A percentile compares a stretch with the other conserved stretches of the same genome.
These are phyloP conservation scores for Popillia japonica DNA, from an alignment of 1,140 invertebrate species.

Conservation along the genomic window DNA sequence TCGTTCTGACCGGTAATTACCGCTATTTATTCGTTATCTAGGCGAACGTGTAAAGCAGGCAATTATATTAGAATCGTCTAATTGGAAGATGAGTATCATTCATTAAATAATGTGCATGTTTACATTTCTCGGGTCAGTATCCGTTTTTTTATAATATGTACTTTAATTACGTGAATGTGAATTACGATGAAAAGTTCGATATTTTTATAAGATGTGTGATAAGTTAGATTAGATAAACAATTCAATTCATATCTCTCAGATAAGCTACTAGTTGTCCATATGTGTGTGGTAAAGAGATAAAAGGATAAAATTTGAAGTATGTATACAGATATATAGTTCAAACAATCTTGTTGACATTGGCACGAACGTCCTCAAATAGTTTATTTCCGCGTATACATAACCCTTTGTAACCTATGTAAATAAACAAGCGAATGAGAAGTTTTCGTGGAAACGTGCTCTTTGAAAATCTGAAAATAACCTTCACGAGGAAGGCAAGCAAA, in stretches of 20 bases:
- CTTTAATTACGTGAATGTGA: no score
- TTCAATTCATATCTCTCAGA: no score
- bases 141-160: no score
- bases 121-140: no score
- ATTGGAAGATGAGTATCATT: no score
- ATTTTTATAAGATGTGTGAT: no score
- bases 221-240: no score
- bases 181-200: no score
- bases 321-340: not conserved
- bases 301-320: constrained; percentile 13
- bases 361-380: not conserved
- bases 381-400: constrained; percentile 22
- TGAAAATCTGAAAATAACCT: constrained; percentile 13
- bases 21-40: not conserved
- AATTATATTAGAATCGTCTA: no score
- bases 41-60: no score
- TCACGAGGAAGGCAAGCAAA: not conserved
- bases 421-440: not conserved
- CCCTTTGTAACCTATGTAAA: constrained; percentile 33
- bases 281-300: not conserved
- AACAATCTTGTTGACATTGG: constrained; percentile 9
- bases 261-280: no score
- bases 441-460: constrained; percentile 1
- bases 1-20: not conserved
- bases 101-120: no score